Base-by-base conservation (phyloP, 2,888 invertebrate genomes). In the Didymodactylos carnosus region DNA sequence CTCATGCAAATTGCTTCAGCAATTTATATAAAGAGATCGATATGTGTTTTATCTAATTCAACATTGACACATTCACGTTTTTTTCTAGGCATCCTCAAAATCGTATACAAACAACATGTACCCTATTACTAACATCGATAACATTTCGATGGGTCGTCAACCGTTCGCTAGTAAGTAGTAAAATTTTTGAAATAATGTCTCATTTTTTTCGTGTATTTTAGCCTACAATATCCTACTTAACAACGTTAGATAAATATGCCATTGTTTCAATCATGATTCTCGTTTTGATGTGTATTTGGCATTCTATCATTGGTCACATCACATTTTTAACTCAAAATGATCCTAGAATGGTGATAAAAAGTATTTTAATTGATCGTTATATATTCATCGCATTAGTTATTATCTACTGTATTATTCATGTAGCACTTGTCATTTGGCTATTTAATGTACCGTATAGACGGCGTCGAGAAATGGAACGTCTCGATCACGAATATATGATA, bases 91-190 rank as follows among this genome's bases (percentile, higher is more conserved):
- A 79, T 40, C 80, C 80, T 14, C 81, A 80, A 77, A 80, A 80
- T 76, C 77, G 82, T 27, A 78, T 82, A 1, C 81, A 82, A 77
- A 75, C 82, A 39, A 80, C 81, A 43, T 82, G 82, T 77, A 81
- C 80, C 10, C 77, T 82, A 8, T 78, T 81, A 4, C 78, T 82
- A 46, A 82, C 82, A 5, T 80, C 80, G 3, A 81, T 82, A 39
- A 80, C 82, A n/a, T 82, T 82, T 78, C 81, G 81, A 76, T 81
- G 81, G 78, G 81, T 81, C 23, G 80, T 81, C 40, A 80, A 79
- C 73, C 81, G 82, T 73, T 79, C 80, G 75, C 78, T 82, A 72
- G 46, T 49, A 49, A n/a, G 46, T 49, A n/a, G n/a, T n/a, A n/a
- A n/a, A n/a, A n/a, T n/a, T n/a, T 23, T 49, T 46, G 19, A n/a